Conservation (phyloP, 2,797 vertebrate genomes). For the Chelon auratus region DNA sequence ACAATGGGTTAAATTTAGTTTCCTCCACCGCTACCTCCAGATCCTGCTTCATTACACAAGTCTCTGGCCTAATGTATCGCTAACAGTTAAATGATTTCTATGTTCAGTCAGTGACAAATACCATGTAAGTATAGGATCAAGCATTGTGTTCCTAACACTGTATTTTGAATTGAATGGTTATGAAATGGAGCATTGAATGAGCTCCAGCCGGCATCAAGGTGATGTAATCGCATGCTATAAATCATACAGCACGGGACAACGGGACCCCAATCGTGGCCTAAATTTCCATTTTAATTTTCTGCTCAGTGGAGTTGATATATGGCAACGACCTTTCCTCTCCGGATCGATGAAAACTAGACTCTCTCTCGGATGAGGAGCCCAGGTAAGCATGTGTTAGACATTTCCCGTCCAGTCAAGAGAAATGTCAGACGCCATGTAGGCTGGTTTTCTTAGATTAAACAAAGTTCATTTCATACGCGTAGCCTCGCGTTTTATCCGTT, state of each 20-base stretch:
- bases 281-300: slow-evolving; percentile 77
- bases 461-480: no score
- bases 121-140: background rate
- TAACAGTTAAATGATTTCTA: background rate
- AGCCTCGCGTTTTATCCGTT: no score
- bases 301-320: slow-evolving; percentile 68
- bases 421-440: background rate
- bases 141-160: background rate
- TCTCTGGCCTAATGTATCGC: no score
- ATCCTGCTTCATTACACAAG: no score
- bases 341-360: slow-evolving; percentile 6
- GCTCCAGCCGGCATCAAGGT: slow-evolving; percentile 3
- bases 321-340: slow-evolving; percentile 52
- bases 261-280: slow-evolving; percentile 58
- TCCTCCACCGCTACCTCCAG: no score
- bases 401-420: background rate
- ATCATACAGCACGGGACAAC: slow-evolving; percentile 57
- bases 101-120: background rate
- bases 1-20: no score
- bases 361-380: background rate
- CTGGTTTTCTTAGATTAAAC: no score
- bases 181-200: slow-evolving; percentile 3
- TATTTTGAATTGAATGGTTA: background rate
- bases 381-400: background rate
- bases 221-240: slow-evolving; percentile 52